These are phyloP conservation scores for Petrolisthes cinctipes DNA, from an alignment of 2,888 invertebrate genomes.

Conservation along the genomic window DNA sequence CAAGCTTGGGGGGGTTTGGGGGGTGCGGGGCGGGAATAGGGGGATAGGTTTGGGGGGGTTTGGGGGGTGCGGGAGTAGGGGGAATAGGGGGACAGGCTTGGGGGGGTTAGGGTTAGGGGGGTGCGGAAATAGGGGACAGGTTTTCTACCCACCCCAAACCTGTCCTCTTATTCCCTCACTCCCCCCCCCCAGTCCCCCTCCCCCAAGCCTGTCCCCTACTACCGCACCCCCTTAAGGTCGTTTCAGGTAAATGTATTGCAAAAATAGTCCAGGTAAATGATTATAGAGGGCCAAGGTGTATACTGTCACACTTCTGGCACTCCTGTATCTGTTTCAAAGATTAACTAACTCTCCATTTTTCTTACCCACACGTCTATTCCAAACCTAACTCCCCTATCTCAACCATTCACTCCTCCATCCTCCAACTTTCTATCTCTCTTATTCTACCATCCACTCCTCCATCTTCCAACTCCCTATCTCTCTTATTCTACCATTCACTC, in stretches of 20 bases:
- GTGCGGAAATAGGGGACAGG: no score
- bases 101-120: no score
- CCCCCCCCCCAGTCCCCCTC: no score
- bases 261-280: neutral
- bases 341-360: neutral
- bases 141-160: no score
- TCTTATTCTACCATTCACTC: neutral
- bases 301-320: neutral
- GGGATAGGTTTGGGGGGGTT: no score
- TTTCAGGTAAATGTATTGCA: neutral
- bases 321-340: constrained; percentile 1
- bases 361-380: neutral
- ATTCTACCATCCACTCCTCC: neutral
- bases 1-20: no score
- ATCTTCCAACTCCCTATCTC: neutral
- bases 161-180: no score
- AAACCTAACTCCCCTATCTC: neutral
- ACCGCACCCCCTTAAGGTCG: no score
- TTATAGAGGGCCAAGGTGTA: neutral
- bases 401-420: neutral
- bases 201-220: no score
- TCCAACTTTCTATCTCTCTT: neutral
- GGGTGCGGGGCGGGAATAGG: no score
- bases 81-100: no score
- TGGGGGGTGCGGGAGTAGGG: no score